A percentile compares a stretch with the other conserved stretches of the same genome.
These are phyloP conservation scores for Nomada flava DNA, from an alignment of 2,888 invertebrate species.

Conservation along the genomic window DNA sequence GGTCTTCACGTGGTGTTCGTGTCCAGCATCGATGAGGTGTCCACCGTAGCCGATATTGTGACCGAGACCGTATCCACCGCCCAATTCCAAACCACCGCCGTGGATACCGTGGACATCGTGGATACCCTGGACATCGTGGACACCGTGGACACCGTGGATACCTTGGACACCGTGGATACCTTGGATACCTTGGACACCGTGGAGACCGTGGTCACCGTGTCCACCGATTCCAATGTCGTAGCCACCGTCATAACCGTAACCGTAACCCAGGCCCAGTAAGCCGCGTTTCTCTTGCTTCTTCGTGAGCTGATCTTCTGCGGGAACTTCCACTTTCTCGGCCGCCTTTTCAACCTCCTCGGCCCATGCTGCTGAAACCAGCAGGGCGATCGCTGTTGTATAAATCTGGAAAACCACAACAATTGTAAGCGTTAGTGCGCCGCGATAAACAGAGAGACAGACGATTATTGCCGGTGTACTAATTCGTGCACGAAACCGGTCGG, in stretches of 20 bases:
- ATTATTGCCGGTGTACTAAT: neutral
- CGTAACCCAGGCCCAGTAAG: constrained; percentile 91
- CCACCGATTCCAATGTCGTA: constrained; percentile 89
- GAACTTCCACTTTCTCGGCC: constrained; percentile 84
- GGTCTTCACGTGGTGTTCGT: constrained; percentile 87
- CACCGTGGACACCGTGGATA: too few relatives aligned
- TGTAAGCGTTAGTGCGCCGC: too few relatives aligned
- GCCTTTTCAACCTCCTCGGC: constrained; percentile 87
- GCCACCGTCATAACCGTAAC: constrained; percentile 92
- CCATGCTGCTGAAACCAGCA: constrained; percentile 88
- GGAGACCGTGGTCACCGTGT: constrained; percentile 73
- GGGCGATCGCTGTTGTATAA: constrained; percentile 90
- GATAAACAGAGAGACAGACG: neutral
- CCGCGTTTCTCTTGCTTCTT: constrained; percentile 94
- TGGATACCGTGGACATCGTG: constrained; percentile 63
- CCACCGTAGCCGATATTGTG: constrained; percentile 66
- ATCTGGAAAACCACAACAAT: constrained; percentile 85
- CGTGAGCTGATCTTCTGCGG: constrained; percentile 76
- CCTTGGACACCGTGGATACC: too few relatives aligned
- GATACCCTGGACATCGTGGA: too few relatives aligned
- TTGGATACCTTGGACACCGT: too few relatives aligned
- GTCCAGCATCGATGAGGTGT: constrained; percentile 84
- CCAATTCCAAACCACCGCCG: constrained; percentile 80
- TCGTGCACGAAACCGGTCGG: constrained; percentile 12
- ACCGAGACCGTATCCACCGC: constrained; percentile 85